Evolutionary conservation across 2,113 vertebrate species (phyloP), one percentile per base, ranked within the genome.

Genomic region (Takifugu bimaculatus): DNA sequence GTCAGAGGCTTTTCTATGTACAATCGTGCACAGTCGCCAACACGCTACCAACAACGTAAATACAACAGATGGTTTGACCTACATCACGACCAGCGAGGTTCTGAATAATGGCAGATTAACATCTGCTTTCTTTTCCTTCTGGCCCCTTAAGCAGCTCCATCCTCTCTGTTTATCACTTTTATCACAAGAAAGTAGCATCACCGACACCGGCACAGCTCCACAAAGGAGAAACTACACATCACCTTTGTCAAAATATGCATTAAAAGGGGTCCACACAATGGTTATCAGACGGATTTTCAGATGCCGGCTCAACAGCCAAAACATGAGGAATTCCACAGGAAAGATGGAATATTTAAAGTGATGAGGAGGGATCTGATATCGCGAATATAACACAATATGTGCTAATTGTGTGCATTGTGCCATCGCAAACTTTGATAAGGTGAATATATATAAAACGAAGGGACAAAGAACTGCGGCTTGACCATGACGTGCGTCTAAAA

Each of bases 1-100:
- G 73, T 81, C 65, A 68, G 70, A 67, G 55, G 75, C 32, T 55
- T 58, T 67, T 49, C 63, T 63, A 70, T 61, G 72, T 50, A 63
- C 55, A 82, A 57, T 44, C 57, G 20, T n/a, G 42, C 28, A 53
- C 13, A 27, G 51, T 4, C 29, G 49, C 26, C 2, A 47, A 73
- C 45, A 45, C 50, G 65, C 44, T 32, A 69, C 74, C 72, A 78
- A 76, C 74, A 72, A 79, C 66, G 15, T 39, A 77, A 74, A 82
- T 42, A 77, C 81, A 88, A 67, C 87, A 89, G 80, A 87, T 90
- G 85, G 78, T 75, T 85, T 62, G 74, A 79, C 72, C 77, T 67
- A 82, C 70, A 70, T 65, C 43, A 60, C 57, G 62, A 69, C 52
- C 60, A 63, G 55, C 25, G 57, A 68, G 76, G 59, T 76, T 55